Base-by-base conservation (phyloP, 2,888 invertebrate species). In the Oscheius sp. region DNA sequence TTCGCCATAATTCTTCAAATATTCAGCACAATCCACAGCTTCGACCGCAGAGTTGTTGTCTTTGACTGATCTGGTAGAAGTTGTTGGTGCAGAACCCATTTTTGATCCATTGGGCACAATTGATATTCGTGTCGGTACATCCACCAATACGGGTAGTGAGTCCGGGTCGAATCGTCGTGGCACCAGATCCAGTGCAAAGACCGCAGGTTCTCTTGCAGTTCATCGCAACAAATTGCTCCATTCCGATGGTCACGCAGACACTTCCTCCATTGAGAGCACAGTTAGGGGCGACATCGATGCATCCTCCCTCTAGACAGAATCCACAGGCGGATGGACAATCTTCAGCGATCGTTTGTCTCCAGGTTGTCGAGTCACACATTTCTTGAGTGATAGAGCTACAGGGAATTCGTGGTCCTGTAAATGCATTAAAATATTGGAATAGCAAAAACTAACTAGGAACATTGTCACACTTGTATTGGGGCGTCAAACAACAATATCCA, bases 401-500 rank as follows among this genome's bases (percentile, higher is more conserved):
- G n/a, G 32, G 20, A n/a, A 54, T 33, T 22, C 17, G 14, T 1
- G 33, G 20, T 33, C n/a, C 54, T 54, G 33, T 12, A 6, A 41
- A 14, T 17, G 41, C 20, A 3, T 41, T 6, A 41, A 41, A 41
- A 41, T 17, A 12, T 8, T 14, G 6, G 6, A 8, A 14, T 8
- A 17, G 17, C 6, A 17, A 14, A 5, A 20, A 51, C 51, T 51
- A 33, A 54, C 54, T 9, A 9, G n/a, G 14, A 33, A 9, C 22
- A 20, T 54, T 54, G 9, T 54, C 20, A 22, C 54, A 54, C n/a
- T 33, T 54, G 32, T 54, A 54, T 32, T 32, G 33, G 3, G 54
- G 54, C 5, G 54, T 54, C 36, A 33, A 20, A 32, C 54, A 54
- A 20, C 54, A 54, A 20, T 33, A 54, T 9, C 54, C 54, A 33